Evolutionary conservation across 2,888 invertebrate species (phyloP).

Genomic region (Seladonia tumulorum): DNA sequence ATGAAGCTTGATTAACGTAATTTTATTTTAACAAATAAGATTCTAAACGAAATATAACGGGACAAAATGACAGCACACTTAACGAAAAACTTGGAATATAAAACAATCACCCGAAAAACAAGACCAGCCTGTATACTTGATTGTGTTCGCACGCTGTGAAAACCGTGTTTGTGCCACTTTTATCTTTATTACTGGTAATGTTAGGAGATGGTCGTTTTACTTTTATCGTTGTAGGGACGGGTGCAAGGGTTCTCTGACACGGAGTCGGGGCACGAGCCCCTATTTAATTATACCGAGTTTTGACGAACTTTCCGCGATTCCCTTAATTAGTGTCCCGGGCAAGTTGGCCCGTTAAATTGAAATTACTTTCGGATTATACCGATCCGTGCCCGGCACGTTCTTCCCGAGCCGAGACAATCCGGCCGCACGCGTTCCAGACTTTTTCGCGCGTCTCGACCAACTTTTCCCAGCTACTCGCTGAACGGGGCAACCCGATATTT

Average conservation of each 20-base stretch:
- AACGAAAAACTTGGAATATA: too few relatives aligned
- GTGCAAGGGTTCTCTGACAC: constrained; percentile 34
- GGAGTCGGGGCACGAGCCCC: constrained; percentile 32
- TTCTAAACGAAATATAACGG: too few relatives aligned
- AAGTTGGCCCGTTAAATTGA: constrained; percentile 42
- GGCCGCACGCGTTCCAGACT: not conserved
- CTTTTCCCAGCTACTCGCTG: constrained; percentile 13
- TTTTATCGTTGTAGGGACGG: not conserved
- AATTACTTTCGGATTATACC: constrained; percentile 55
- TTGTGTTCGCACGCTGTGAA: not conserved
- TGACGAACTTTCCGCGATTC: constrained; percentile 61
- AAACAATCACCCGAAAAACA: too few relatives aligned
- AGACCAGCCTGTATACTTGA: too few relatives aligned
- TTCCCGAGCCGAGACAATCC: constrained; percentile 3
- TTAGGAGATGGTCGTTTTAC: constrained; percentile 11
- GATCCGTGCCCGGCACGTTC: constrained; percentile 10
- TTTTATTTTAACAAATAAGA: too few relatives aligned
- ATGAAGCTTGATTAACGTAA: too few relatives aligned
- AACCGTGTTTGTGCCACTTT: not conserved
- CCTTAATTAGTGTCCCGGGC: constrained; percentile 63
- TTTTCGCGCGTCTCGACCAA: not conserved
- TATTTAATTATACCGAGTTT: constrained; percentile 66
- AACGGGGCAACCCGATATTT: constrained; percentile 32
- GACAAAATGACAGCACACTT: too few relatives aligned
- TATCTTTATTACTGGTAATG: not conserved